Evolutionary conservation across 2,113 vertebrate species (phyloP), one percentile per base, ranked within the genome.

Genomic region (Gopherus evgoodei): DNA sequence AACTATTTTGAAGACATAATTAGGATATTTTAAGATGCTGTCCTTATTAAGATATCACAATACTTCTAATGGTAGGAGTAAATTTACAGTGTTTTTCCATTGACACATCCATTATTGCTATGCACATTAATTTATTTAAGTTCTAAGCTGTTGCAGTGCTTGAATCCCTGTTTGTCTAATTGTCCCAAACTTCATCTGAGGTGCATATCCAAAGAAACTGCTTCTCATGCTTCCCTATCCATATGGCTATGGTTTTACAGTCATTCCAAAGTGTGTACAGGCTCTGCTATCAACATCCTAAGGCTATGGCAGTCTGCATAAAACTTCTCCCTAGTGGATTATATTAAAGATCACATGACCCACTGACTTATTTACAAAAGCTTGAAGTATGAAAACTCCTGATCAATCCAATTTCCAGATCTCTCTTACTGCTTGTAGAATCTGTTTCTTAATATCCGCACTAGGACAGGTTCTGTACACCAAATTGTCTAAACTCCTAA

Each of bases 341-440:
- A 52, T 90, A n/a, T 88, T 44, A 90, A 96, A 94, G 47, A 50
- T 12, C 86, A 47, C 52, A 10, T 92, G 86, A 81, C 54, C 31
- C 6, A 2, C 79, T n/a, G 14, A 49, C 90, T 5, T 83, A 86
- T 92, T 81, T 1, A 80, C 80, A 62, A 85, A 69, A 91, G 38
- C 13, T 78, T 27, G 29, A 78, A 47, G 38, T 78, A 27, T 78
- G 42, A 78, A 44, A 78, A 54, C 38, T 91, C 90, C 75, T 92
- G 4, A 76, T 89, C 75, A 14, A 29, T 59, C 65, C 50, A 94
- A 5, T 44, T 91, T 91, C 52, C 29, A 5, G 83, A 93, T 79
- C 47, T 92, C 22, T 50, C 85, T 84, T 95, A 87, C 87, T 85
- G n/a, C 65, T 90, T 95, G 72, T 65, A 84, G 65, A 93, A 25